A percentile compares a stretch with the other conserved stretches of the same genome.
These are phyloP conservation scores for Atherinomorus stipes DNA, from an alignment of 2,113 vertebrate species.

Conservation along the genomic window DNA sequence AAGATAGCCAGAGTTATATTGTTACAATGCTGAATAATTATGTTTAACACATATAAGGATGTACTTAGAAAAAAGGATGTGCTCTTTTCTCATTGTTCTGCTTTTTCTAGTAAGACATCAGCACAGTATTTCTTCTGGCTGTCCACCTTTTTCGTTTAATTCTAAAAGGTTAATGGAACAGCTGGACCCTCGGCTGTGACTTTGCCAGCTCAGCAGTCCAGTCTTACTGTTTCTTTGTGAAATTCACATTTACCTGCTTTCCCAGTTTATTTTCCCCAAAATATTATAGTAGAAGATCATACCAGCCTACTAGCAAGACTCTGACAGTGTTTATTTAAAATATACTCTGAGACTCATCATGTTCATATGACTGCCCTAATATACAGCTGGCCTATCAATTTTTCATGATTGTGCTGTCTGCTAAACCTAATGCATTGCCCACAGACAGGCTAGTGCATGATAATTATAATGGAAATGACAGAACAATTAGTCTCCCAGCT, in stretches of 20 bases:
- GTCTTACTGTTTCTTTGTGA: constrained; percentile 28
- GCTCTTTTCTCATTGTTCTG: constrained; percentile 6
- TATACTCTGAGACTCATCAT: constrained; percentile 33
- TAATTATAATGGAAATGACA: constrained; percentile 71
- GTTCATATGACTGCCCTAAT: constrained; percentile 49
- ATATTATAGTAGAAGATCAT: constrained; percentile 31
- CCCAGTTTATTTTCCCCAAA: background rate
- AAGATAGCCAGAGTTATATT: background rate
- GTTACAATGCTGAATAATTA: background rate
- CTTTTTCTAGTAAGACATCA: constrained; percentile 33
- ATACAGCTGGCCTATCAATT: constrained; percentile 69
- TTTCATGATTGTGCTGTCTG: constrained; percentile 71
- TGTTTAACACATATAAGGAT: background rate
- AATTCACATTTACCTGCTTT: constrained; percentile 49
- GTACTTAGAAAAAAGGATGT: background rate
- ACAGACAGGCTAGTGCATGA: constrained; percentile 70
- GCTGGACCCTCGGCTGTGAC: constrained; percentile 48
- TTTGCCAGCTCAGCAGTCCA: constrained; percentile 51
- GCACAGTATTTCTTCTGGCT: constrained; percentile 41
- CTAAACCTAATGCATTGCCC: constrained; percentile 65
- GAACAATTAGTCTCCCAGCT: constrained; percentile 68
- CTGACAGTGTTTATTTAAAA: constrained; percentile 59
- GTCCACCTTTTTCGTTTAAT: constrained; percentile 54
- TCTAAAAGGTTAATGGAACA: constrained; percentile 72
- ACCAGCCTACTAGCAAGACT: constrained; percentile 23